phyloP scores from a whole-genome alignment of 2,113 vertebrate species.

The Hylia prasina region DNA sequence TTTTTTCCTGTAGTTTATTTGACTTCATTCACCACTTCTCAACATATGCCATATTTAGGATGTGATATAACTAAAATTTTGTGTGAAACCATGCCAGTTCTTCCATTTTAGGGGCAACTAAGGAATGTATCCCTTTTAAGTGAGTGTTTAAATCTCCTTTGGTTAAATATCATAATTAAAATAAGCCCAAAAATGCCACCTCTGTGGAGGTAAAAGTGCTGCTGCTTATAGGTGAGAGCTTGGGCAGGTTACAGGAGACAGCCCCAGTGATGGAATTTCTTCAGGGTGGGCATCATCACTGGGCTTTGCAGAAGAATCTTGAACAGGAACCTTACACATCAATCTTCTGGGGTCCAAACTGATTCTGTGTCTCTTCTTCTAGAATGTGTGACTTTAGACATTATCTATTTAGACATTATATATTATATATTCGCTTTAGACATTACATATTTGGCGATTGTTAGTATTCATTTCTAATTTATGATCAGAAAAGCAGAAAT shows the following conservation, averaged over 20 bases:
- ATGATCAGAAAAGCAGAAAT: neutral
- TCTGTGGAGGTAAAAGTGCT: neutral
- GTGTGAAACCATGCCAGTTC: neutral
- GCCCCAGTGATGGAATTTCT: neutral
- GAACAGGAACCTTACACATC: neutral
- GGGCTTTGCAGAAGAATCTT: neutral
- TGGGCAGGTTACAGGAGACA: neutral
- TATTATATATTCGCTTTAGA: neutral
- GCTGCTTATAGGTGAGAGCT: neutral
- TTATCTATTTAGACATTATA: neutral
- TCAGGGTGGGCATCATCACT: rapidly evolving
- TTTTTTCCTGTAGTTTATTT: neutral
- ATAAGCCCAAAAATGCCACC: neutral
- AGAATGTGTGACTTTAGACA: neutral
- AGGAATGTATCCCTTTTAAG: neutral
- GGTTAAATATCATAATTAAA: neutral
- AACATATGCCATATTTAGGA: neutral
- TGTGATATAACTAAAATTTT: neutral
- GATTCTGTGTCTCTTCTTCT: no score
- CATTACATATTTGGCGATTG: neutral
- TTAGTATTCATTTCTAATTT: neutral
- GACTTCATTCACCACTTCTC: neutral
- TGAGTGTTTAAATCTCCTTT: neutral
- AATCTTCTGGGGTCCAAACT: no score
- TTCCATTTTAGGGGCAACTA: neutral